These are phyloP conservation scores for Helicoverpa zea DNA, from an alignment of 1,140 invertebrate genomes.

Conservation along the genomic window DNA sequence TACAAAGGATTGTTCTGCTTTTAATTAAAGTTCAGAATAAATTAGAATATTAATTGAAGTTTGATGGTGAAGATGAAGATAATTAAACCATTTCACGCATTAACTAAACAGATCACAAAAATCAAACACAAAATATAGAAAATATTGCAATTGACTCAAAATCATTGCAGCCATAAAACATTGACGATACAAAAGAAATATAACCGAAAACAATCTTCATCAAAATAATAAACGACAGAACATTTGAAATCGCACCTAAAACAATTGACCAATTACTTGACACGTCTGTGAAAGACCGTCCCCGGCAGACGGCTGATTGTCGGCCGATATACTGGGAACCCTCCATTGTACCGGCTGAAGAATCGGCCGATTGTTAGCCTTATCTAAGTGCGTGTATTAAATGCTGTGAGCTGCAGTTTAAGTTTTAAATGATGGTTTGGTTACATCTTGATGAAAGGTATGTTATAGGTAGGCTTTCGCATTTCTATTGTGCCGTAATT, in stretches of 20 bases:
- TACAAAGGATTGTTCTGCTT: background rate
- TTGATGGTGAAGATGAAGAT: no score
- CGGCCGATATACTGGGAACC: slow-evolving; percentile 41
- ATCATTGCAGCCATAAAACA: background rate
- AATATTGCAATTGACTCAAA: background rate
- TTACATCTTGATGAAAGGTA: slow-evolving; percentile 17
- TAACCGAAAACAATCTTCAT: background rate
- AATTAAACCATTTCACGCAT: no score
- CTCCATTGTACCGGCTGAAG: slow-evolving; percentile 18
- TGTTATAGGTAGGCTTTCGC: background rate
- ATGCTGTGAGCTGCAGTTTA: background rate
- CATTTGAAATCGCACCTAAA: slow-evolving; percentile 9
- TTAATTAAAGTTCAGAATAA: background rate
- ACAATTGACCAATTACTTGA: slow-evolving; percentile 48
- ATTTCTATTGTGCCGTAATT: background rate
- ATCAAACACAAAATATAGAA: background rate
- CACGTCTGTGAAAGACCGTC: slow-evolving; percentile 41
- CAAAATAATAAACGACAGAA: slow-evolving; percentile 32
- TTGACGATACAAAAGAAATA: background rate
- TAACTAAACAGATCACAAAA: no score
- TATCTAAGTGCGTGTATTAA: slow-evolving; percentile 22
- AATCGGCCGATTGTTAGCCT: slow-evolving; percentile 37
- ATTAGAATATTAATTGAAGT: no score
- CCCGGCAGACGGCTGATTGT: slow-evolving; percentile 17
- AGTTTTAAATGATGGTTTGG: slow-evolving; percentile 20